Conservation (phyloP, 2,113 vertebrate species). For the Coracopsis vasa region DNA sequence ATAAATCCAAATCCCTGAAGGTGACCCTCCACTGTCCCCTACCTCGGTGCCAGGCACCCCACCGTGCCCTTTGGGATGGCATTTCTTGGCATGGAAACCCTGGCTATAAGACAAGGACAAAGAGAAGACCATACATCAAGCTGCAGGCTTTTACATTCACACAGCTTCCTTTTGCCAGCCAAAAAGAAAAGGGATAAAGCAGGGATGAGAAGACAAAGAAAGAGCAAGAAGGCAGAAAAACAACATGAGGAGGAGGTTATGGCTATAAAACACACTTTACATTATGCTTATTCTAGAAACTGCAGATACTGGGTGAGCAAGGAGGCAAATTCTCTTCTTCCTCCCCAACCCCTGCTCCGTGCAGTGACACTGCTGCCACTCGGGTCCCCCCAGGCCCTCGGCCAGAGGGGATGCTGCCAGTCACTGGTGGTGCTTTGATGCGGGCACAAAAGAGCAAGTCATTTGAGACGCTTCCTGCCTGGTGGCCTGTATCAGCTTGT, state of each 20-base stretch:
- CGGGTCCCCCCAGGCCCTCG: neutral
- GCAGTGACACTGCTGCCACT: neutral
- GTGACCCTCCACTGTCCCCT: neutral
- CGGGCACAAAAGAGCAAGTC: slow-evolving; percentile 13
- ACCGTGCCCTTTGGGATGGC: neutral
- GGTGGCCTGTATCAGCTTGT: slow-evolving; percentile 24
- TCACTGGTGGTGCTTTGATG: neutral
- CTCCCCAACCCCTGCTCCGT: neutral
- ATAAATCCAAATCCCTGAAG: neutral
- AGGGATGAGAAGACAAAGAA: neutral
- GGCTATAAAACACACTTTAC: neutral
- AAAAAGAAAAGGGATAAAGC: neutral
- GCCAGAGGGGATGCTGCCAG: neutral
- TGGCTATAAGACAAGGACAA: neutral
- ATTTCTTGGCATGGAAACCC: neutral
- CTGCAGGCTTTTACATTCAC: neutral
- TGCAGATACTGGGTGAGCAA: neutral
- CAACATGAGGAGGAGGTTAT: neutral
- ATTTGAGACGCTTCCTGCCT: slow-evolving; percentile 32
- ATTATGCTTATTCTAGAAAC: neutral
- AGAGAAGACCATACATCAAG: neutral
- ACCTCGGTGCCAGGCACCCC: neutral
- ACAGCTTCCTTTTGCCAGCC: neutral
- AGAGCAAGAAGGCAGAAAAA: neutral
- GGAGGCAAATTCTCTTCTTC: neutral